Conservation (phyloP, 2,797 vertebrate species). For the Acrossocheilus wenchowensis region DNA sequence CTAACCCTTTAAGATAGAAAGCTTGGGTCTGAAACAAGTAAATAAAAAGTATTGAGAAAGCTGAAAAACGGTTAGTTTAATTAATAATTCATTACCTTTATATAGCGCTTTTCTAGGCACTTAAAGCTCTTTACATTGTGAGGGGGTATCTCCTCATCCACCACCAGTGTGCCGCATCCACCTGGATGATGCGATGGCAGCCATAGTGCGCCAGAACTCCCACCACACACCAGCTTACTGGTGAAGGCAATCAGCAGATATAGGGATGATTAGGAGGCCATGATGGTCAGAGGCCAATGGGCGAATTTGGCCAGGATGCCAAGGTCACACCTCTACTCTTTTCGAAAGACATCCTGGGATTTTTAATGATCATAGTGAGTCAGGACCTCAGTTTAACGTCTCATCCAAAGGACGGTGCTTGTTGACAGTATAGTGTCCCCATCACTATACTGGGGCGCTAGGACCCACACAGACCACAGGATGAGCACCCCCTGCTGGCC, state of each 20-base stretch:
- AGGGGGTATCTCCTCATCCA: too few relatives aligned
- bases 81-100: too few relatives aligned
- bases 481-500: background rate
- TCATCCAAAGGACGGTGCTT: background rate
- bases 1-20: background rate
- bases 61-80: too few relatives aligned
- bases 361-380: background rate
- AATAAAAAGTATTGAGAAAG: background rate
- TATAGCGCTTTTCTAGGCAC: too few relatives aligned
- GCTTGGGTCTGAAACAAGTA: background rate
- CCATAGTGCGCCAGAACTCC: too few relatives aligned
- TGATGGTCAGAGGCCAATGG: background rate
- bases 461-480: background rate
- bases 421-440: background rate
- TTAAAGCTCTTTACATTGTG: too few relatives aligned
- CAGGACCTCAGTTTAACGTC: background rate
- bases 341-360: too few relatives aligned
- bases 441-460: background rate
- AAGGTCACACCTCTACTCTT: background rate
- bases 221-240: background rate
- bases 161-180: background rate
- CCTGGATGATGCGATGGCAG: background rate
- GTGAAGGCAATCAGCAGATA: background rate
- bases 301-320: background rate
- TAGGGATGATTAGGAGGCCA: background rate